Evolutionary conservation across 2,888 invertebrate species (phyloP), one percentile per base, ranked within the genome.

Genomic region (Diachrysia chrysitis): DNA sequence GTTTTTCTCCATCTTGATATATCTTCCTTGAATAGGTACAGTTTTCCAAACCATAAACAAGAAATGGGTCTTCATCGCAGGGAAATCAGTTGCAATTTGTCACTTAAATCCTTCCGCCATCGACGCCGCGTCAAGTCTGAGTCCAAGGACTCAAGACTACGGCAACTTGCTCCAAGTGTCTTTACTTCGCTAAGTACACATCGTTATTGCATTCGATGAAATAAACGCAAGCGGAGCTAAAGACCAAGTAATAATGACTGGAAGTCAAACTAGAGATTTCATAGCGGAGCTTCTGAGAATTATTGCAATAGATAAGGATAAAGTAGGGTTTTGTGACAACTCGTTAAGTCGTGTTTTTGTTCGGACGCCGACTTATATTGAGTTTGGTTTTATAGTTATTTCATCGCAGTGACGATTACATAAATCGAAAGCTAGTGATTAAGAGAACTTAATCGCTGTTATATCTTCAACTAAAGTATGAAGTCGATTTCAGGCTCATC

Each of bases 241-340:
- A 55, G 51, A 55, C 57, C 32, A 25, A 54, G 21, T 58, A 60
- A 63, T 62, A 37, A 62, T 57, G 51, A 55, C 17, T 58, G 23
- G n/a, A 63, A 77, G 63, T 58, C 51, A 60, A 67, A 67, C 73
- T 77, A 56, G 78, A 51, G 51, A 68, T 78, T 60, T 46, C 48
- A 78, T 73, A 56, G 63, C 16, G 35, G 35, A 32, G 55, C 54
- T 46, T 9, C 58, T 14, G 48, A 77, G 59, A 73, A 67, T 63
- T 77, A 77, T 77, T 63, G 67, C 53, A 19, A 46, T 48, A 67
- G 59, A 60, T 77, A 77, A 57, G 48, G 29, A 25, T 63, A 21
- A 17, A 6, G 21, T 46, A 48, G 9, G 56, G 77, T 21, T 71
- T 62, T 66, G 61, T 62, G 66, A 66, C 58, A 57, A 66, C 72